Conservation (phyloP, 1,140 invertebrate genomes). For the Latrodectus geometricus region DNA sequence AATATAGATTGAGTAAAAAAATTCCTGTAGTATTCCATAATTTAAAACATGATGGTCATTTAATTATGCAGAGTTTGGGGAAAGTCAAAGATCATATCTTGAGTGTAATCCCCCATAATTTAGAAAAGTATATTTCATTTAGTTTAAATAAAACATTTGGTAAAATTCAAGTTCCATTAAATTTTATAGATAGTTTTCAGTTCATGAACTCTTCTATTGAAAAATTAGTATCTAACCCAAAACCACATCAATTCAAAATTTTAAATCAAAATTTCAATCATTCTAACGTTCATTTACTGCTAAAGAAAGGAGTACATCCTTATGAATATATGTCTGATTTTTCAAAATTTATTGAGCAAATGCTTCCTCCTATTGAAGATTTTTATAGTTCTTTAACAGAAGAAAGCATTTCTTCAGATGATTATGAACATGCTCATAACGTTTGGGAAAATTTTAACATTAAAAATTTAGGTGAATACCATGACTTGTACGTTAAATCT, state of each 20-base stretch:
- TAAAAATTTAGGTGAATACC: slow-evolving; percentile 19
- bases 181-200: too few relatives aligned
- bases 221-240: too few relatives aligned
- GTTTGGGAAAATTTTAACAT: slow-evolving; percentile 65
- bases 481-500: too few relatives aligned
- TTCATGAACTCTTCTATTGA: too few relatives aligned
- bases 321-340: too few relatives aligned
- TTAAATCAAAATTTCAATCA: too few relatives aligned
- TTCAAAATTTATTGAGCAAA: neutral
- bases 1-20: neutral
- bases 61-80: too few relatives aligned
- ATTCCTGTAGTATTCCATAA: slow-evolving; percentile 30
- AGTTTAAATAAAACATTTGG: neutral
- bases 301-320: too few relatives aligned
- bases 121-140: neutral
- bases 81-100: too few relatives aligned
- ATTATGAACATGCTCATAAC: slow-evolving; percentile 30
- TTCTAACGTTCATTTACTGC: too few relatives aligned
- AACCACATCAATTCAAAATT: too few relatives aligned
- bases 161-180: neutral
- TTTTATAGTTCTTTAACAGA: neutral
- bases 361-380: neutral
- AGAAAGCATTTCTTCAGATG: neutral
- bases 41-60: too few relatives aligned
- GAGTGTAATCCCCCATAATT: neutral